phyloP scores from a whole-genome alignment of 1,140 invertebrate species.

The Magallana ariakensis region DNA sequence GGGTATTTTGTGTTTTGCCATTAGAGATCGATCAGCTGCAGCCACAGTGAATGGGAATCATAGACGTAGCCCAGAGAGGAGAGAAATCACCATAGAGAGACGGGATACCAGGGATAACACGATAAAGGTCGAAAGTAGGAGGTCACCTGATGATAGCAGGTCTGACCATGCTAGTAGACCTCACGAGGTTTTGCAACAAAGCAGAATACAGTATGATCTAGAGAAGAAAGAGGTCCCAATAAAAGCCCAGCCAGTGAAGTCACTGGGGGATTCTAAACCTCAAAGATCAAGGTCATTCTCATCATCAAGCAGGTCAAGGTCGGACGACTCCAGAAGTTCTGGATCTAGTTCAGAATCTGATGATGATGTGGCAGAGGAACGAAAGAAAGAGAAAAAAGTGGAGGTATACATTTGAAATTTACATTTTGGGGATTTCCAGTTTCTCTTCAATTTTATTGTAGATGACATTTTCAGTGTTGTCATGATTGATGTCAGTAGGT shows the following conservation, averaged over 20 bases:
- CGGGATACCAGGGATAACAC: not conserved
- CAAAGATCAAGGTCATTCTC: conserved; percentile 44
- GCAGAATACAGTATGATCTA: conserved; percentile 66
- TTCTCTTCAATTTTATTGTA: too few species aligned
- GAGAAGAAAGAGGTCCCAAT: conserved; percentile 61
- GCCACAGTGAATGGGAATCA: not conserved
- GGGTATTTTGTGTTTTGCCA: not conserved
- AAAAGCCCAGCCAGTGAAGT: conserved; percentile 52
- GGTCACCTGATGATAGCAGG: not conserved
- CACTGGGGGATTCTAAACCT: conserved; percentile 12
- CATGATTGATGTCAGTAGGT: too few species aligned
- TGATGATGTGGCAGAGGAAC: conserved; percentile 46
- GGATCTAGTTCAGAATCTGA: conserved; percentile 56
- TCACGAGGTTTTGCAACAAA: conserved; percentile 38
- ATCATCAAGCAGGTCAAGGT: conserved; percentile 57
- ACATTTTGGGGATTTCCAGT: too few species aligned
- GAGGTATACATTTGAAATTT: conserved; percentile 48
- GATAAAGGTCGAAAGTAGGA: not conserved
- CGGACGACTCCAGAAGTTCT: conserved; percentile 57
- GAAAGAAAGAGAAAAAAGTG: conserved; percentile 60
- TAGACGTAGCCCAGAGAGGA: not conserved
- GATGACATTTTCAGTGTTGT: too few species aligned
- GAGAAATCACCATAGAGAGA: not conserved
- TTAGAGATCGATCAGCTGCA: not conserved
- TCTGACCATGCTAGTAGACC: not conserved